Evolutionary conservation across 2,888 invertebrate species (phyloP).

Genomic region (Sthenelais limicola): DNA sequence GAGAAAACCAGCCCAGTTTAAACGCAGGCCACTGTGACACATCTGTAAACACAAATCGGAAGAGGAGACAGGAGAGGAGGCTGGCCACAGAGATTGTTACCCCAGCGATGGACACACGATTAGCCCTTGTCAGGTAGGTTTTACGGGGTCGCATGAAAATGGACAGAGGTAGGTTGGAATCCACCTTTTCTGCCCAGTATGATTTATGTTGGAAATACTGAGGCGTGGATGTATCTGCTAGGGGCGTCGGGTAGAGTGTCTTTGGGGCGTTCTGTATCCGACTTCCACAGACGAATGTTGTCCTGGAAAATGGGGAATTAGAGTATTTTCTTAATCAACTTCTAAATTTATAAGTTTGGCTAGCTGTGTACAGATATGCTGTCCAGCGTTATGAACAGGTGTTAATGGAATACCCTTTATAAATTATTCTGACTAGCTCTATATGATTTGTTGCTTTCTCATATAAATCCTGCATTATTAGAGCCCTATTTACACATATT

Average conservation of each 20-base stretch:
- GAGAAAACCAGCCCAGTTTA: not conserved
- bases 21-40: not conserved
- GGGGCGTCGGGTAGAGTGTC: not conserved
- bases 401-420: no score
- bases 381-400: no score
- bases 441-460: no score
- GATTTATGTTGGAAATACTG: slow-evolving; percentile 1
- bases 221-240: not conserved
- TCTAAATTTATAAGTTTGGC: no score
- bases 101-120: slow-evolving; percentile 3
- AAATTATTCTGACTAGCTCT: no score
- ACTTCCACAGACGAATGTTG: slow-evolving; percentile 3
- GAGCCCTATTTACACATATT: no score
- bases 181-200: slow-evolving; percentile 6
- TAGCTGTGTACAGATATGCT: no score
- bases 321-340: no score
- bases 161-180: slow-evolving; percentile 3
- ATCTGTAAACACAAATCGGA: not conserved
- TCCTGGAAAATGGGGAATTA: no score
- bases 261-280: not conserved
- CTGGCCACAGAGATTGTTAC: slow-evolving; percentile 2
- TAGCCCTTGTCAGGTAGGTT: slow-evolving; percentile 1
- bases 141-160: slow-evolving; percentile 6
- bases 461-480: no score
- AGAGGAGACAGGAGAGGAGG: not conserved